A percentile compares a stretch with the other conserved stretches of the same genome.
Evolutionary conservation across 2,888 invertebrate species (phyloP).

Genomic region (Euclidia mi): DNA sequence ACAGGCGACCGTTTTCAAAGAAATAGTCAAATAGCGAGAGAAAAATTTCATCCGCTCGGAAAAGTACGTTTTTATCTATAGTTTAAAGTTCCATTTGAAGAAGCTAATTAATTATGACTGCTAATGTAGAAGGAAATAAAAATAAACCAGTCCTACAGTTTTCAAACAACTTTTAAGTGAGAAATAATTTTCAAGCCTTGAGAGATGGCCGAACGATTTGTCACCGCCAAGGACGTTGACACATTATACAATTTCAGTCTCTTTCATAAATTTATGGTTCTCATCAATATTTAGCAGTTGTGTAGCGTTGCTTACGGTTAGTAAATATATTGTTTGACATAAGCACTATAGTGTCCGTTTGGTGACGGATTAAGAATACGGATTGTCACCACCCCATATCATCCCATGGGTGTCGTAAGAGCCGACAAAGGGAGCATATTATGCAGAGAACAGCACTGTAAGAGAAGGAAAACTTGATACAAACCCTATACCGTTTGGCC

Average conservation of each 20-base stretch:
- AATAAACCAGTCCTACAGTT: slow-evolving; percentile 17
- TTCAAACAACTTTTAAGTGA: slow-evolving; percentile 13
- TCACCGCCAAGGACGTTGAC: background rate
- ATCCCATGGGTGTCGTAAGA: too few relatives aligned
- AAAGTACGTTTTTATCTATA: slow-evolving; percentile 18
- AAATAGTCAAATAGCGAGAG: slow-evolving; percentile 36
- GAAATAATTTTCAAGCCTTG: background rate
- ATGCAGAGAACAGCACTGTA: too few relatives aligned
- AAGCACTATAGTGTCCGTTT: too few relatives aligned
- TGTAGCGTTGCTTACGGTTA: background rate
- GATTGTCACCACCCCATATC: too few relatives aligned
- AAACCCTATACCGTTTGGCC: too few relatives aligned
- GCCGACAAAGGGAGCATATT: too few relatives aligned
- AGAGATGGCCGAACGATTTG: slow-evolving; percentile 9
- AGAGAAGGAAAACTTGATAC: too few relatives aligned
- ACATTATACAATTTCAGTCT: background rate
- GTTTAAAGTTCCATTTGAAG: slow-evolving; percentile 15
- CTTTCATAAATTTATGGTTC: background rate
- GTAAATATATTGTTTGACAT: too few relatives aligned
- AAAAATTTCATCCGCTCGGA: slow-evolving; percentile 26
- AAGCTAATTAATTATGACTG: slow-evolving; percentile 23
- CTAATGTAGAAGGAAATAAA: slow-evolving; percentile 9
- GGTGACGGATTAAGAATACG: too few relatives aligned
- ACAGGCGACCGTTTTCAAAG: slow-evolving; percentile 30
- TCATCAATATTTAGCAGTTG: background rate